These are phyloP conservation scores for Pachypanchax playfairii DNA, from an alignment of 2,113 vertebrate genomes.

Conservation along the genomic window DNA sequence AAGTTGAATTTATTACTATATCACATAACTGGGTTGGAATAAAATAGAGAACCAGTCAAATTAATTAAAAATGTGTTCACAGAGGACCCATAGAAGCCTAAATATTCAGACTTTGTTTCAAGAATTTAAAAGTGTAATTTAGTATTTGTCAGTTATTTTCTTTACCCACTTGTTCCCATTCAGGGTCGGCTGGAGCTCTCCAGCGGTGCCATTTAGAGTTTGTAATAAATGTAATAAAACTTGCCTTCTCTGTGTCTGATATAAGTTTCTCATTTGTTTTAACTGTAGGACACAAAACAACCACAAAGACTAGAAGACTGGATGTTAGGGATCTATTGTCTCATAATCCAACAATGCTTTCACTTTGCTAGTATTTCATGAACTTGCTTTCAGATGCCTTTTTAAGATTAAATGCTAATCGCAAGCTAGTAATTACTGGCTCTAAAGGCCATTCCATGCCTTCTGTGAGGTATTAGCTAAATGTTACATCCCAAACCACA, in stretches of 20 bases:
- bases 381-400: neutral
- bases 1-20: too few species aligned
- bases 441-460: constrained; percentile 3
- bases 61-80: too few species aligned
- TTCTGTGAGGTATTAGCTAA: constrained; percentile 31
- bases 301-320: neutral
- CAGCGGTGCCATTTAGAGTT: too few species aligned
- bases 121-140: too few species aligned
- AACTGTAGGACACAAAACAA: neutral
- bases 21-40: too few species aligned
- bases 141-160: too few species aligned
- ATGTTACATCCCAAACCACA: constrained; percentile 9
- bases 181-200: too few species aligned
- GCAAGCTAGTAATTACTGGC: constrained; percentile 26
- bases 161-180: too few species aligned
- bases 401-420: constrained; percentile 28
- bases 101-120: too few species aligned
- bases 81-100: too few species aligned
- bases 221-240: too few species aligned
- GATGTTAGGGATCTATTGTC: neutral
- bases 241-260: neutral
- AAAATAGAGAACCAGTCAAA: too few species aligned
- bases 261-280: neutral
- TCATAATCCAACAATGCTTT: neutral
- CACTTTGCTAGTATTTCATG: constrained; percentile 7